Percentiles rank a stretch among this genome's conserved stretches.
phyloP scores from a whole-genome alignment of 2,113 vertebrate genomes.

The Petromus typicus region DNA sequence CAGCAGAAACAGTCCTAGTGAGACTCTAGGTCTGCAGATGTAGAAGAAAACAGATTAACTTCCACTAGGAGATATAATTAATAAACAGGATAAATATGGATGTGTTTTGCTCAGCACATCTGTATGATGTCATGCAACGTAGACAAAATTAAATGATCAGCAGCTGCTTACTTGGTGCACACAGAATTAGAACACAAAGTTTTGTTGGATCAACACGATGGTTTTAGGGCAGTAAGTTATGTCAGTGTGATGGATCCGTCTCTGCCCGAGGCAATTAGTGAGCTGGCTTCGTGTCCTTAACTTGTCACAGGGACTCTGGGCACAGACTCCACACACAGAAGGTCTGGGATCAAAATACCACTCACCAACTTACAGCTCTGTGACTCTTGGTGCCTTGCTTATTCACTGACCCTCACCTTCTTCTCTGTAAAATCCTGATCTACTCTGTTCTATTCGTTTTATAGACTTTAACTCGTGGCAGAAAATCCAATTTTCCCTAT shows the following conservation, averaged over 20 bases:
- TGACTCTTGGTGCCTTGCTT: conserved; percentile 42
- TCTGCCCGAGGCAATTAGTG: neutral
- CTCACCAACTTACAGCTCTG: neutral
- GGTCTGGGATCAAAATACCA: neutral
- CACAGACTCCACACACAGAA: neutral
- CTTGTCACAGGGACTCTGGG: neutral
- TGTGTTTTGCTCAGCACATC: neutral
- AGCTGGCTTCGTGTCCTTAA: neutral
- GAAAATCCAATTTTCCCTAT: conserved; percentile 69
- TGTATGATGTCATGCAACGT: neutral
- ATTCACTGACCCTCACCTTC: conserved; percentile 16
- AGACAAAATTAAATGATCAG: neutral
- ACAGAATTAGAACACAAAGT: neutral
- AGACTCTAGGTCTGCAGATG: neutral
- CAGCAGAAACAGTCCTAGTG: neutral
- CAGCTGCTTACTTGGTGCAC: neutral
- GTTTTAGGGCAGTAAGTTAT: neutral
- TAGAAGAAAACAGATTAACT: neutral
- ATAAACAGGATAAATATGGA: neutral
- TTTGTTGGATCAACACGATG: neutral
- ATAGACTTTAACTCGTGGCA: conserved; percentile 50
- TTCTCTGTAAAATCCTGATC: conserved; percentile 44
- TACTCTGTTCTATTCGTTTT: conserved; percentile 37
- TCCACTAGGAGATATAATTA: neutral
- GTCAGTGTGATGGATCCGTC: neutral